Conservation (phyloP, 2,888 invertebrate genomes). For the Myathropa florea region DNA sequence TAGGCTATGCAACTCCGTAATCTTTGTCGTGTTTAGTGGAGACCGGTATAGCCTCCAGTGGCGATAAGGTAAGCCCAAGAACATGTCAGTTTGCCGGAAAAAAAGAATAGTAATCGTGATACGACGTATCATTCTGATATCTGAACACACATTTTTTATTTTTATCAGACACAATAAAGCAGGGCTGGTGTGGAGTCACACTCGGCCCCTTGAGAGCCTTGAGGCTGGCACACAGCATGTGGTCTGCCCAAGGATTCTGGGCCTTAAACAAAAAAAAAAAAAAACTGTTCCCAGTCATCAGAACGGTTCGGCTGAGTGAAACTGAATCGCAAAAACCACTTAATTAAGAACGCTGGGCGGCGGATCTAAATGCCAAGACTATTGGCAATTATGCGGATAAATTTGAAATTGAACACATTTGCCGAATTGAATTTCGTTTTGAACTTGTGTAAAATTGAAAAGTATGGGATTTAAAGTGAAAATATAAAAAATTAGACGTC, state of each 20-base stretch:
- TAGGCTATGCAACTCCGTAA: conserved; percentile 2
- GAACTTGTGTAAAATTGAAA: background rate
- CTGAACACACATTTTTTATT: conserved; percentile 9
- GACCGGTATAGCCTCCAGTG: background rate
- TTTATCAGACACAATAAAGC: conserved; percentile 32
- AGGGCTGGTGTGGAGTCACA: background rate
- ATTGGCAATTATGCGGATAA: conserved; percentile 3
- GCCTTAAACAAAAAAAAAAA: background rate
- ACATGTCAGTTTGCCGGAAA: conserved; percentile 17
- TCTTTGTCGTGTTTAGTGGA: background rate
- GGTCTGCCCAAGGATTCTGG: background rate
- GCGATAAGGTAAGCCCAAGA: conserved; percentile 22
- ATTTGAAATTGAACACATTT: background rate
- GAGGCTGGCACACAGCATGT: background rate
- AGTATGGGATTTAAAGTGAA: background rate
- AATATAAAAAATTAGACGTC: background rate
- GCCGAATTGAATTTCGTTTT: background rate
- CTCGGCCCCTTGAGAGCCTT: background rate
- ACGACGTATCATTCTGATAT: conserved; percentile 11
- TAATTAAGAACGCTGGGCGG: conserved; percentile 12
- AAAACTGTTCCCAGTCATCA: background rate
- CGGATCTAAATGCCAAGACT: background rate
- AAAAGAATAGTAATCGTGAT: conserved; percentile 1
- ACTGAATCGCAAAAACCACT: conserved; percentile 3
- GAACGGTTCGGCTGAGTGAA: background rate